These are phyloP conservation scores for Perdita meconis DNA, from an alignment of 2,888 invertebrate genomes.

Conservation along the genomic window DNA sequence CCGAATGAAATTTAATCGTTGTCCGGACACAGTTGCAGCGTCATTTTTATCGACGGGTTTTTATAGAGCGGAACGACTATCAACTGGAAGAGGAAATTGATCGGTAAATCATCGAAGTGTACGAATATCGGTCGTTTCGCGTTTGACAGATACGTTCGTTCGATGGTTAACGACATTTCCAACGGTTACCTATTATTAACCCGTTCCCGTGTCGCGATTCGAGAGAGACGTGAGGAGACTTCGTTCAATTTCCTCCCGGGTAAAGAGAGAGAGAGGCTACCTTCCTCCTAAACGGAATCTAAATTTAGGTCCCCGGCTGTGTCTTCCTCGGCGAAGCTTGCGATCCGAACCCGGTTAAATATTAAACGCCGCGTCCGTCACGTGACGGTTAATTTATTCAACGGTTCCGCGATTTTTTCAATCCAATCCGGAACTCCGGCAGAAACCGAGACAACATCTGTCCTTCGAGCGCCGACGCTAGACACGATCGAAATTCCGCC, in stretches of 20 bases:
- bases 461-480: constrained; percentile 63
- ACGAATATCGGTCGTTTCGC: constrained; percentile 17
- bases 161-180: constrained; percentile 12
- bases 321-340: background rate
- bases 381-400: constrained; percentile 58
- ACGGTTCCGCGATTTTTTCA: constrained; percentile 29
- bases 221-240: background rate
- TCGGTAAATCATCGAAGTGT: constrained; percentile 50
- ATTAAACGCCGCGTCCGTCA: constrained; percentile 12
- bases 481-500: constrained; percentile 58
- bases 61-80: constrained; percentile 41
- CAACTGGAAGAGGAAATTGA: constrained; percentile 37
- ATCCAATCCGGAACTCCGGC: constrained; percentile 18
- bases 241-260: constrained; percentile 22
- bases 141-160: constrained; percentile 15
- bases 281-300: background rate
- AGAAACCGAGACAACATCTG: constrained; percentile 61
- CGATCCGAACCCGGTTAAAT: constrained; percentile 1
- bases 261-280: background rate
- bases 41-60: constrained; percentile 67
- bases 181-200: constrained; percentile 30
- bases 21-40: constrained; percentile 57
- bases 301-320: background rate
- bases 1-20: constrained; percentile 71
- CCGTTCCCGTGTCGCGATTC: background rate